Conservation (phyloP, 1,140 invertebrate genomes). For the Apis mellifera region Amel_HAv3.1 CM009939.2:1378001-1378500, state of each 20-base stretch:
- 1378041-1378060: too few relatives aligned
- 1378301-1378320: slow-evolving; percentile 78
- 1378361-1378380: slow-evolving; percentile 80
- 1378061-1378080: too few relatives aligned
- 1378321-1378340: slow-evolving; percentile 83
- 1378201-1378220: slow-evolving; percentile 81
- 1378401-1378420: slow-evolving; percentile 82
- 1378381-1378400: slow-evolving; percentile 77
- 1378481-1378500: slow-evolving; percentile 84
- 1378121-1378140: too few relatives aligned
- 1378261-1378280: slow-evolving; percentile 75
- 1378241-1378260: slow-evolving; percentile 80
- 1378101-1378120: too few relatives aligned
- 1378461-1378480: slow-evolving; percentile 93
- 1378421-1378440: slow-evolving; percentile 91
- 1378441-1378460: slow-evolving; percentile 93
- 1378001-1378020: too few relatives aligned
- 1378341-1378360: slow-evolving; percentile 83
- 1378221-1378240: slow-evolving; percentile 76
- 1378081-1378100: too few relatives aligned
- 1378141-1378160: too few relatives aligned
- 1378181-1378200: slow-evolving; percentile 88
- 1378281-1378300: slow-evolving; percentile 79
- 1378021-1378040: too few relatives aligned
- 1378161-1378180: slow-evolving; percentile 90